Evolutionary conservation across 2,113 vertebrate genomes (phyloP).

Genomic region (Rafetus swinhoei): DNA sequence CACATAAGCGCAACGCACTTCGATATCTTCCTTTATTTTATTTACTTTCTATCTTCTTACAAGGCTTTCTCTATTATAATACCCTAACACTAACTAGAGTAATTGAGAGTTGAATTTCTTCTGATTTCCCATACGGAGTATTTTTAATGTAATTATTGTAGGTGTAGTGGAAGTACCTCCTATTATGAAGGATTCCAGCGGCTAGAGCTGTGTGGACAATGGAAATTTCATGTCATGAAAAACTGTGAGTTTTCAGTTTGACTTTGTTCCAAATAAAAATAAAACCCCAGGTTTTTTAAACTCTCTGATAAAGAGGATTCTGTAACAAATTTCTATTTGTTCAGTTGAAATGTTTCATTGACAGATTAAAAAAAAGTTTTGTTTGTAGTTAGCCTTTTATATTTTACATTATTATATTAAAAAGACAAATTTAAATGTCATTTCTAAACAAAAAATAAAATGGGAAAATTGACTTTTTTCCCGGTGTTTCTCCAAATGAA

Average conservation of each 20-base stretch:
- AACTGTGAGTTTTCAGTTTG: background rate
- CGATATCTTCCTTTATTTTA: background rate
- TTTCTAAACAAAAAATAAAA: background rate
- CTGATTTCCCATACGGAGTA: background rate
- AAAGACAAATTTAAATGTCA: background rate
- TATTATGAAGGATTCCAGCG: background rate
- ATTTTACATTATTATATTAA: background rate
- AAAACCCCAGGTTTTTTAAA: background rate
- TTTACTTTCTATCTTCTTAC: background rate
- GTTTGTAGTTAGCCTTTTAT: background rate
- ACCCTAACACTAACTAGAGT: background rate
- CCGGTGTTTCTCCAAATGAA: background rate
- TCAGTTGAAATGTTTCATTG: background rate
- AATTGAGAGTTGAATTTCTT: background rate
- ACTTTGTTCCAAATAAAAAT: background rate
- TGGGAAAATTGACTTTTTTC: background rate
- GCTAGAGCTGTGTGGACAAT: background rate
- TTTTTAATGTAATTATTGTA: background rate
- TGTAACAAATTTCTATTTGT: background rate
- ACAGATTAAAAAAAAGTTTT: background rate
- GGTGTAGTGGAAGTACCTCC: background rate
- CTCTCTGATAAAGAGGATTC: background rate
- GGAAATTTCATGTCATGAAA: background rate
- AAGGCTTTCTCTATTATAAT: background rate
- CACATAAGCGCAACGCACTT: background rate